phyloP scores from a whole-genome alignment of 1,140 invertebrate species.

The Ceratina australensis region DNA sequence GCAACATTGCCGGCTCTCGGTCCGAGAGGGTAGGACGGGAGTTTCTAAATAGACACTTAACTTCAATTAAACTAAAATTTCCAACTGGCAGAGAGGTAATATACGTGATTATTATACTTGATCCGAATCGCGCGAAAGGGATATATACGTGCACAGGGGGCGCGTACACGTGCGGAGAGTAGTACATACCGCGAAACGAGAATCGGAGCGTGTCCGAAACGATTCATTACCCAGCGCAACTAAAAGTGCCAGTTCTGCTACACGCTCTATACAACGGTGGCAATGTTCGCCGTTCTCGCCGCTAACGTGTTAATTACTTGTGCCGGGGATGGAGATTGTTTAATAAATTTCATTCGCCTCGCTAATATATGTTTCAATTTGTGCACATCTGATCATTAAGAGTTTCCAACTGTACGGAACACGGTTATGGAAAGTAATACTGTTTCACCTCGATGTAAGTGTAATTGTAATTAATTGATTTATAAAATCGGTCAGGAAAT shows the following conservation, averaged over 20 bases:
- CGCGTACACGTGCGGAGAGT: too few relatives aligned
- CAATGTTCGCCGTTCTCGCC: background rate
- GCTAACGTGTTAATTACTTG: background rate
- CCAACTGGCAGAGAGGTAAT: slow-evolving; percentile 15
- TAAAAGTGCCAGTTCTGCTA: background rate
- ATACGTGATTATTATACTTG: slow-evolving; percentile 32
- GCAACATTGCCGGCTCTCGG: slow-evolving; percentile 10
- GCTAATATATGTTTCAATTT: too few relatives aligned
- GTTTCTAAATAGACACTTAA: slow-evolving; percentile 53
- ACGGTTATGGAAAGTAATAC: too few relatives aligned
- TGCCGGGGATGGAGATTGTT: background rate
- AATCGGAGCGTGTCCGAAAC: slow-evolving; percentile 24
- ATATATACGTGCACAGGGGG: background rate
- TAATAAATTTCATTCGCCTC: background rate
- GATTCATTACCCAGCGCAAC: slow-evolving; percentile 25
- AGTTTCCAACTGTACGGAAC: too few relatives aligned
- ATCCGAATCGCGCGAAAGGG: slow-evolving; percentile 34
- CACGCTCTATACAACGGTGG: background rate
- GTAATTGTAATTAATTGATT: too few relatives aligned
- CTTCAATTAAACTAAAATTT: slow-evolving; percentile 58
- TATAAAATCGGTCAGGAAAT: too few relatives aligned
- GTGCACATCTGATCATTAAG: too few relatives aligned
- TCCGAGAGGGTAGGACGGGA: slow-evolving; percentile 14
- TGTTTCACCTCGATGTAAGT: too few relatives aligned
- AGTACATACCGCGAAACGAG: background rate